Evolutionary conservation across 2,888 invertebrate species (phyloP), one percentile per base, ranked within the genome.

Genomic region (Drosophila neonasuta): DNA sequence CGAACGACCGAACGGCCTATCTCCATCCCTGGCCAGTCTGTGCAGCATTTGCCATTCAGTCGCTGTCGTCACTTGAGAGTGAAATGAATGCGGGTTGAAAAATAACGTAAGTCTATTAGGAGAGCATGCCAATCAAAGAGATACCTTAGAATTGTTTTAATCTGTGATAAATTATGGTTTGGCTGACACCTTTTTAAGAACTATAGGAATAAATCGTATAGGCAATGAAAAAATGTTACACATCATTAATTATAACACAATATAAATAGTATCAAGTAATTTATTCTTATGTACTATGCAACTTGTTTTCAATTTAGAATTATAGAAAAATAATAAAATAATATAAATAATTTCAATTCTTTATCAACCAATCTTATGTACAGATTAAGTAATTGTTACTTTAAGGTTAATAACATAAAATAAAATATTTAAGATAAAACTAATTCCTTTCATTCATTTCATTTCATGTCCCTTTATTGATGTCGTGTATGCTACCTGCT

Each of bases 41-140:
- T n/a, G 36, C 11, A 68, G 64, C 80, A 86, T 80, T 76, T 80
- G 67, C 48, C 69, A 71, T 67, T 71, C 77, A 74, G 52, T 41
- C 64, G 66, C 62, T 70, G 78, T 71, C 70, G 61, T 68, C 74
- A 68, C 75, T 78, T 68, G 67, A 57, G 49, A 66, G 63, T 66
- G 41, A 50, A 62, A 58, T 72, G 58, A 80, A 80, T 82, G 77
- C 72, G 66, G 68, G 75, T 68, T 64, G 49, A 10, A 56, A 57
- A 58, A 17, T n/a, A 36, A 44, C 8, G 11, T 8, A 46, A 59
- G 29, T 8, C 1, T 36, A 30, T 3, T 10, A 11, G 9, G 8
- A 24, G 3, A 9, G 3, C 30, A 17, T 24, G 15, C n/a, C 17
- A 9, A 30, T 50, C 39, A 10, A 2, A 1, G 2, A 15, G 10